These are phyloP conservation scores for Cetoscarus ocellatus DNA, from an alignment of 2,797 vertebrate species.

Conservation along the genomic window DNA sequence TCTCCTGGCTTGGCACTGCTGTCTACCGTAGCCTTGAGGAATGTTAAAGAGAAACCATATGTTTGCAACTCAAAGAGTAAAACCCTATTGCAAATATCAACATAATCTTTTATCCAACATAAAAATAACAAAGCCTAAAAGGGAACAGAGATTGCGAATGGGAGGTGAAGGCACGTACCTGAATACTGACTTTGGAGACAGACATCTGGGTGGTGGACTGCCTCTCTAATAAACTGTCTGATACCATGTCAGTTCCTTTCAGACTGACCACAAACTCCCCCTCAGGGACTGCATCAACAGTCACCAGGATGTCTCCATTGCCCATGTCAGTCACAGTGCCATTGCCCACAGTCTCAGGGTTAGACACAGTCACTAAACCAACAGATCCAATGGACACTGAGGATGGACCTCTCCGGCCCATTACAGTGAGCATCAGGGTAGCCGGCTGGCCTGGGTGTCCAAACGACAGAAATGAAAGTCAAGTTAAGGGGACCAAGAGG, in stretches of 20 bases:
- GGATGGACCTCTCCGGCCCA: constrained; percentile 75
- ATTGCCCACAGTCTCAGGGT: constrained; percentile 32
- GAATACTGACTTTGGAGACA: constrained; percentile 71
- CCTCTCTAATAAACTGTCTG: constrained; percentile 76
- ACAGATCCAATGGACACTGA: constrained; percentile 62
- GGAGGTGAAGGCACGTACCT: constrained; percentile 58
- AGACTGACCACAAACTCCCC: constrained; percentile 80
- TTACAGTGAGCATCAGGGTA: constrained; percentile 74
- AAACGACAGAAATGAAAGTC: background rate
- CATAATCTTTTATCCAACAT: background rate
- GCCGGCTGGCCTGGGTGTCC: constrained; percentile 64
- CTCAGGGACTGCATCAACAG: constrained; percentile 62
- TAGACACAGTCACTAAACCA: constrained; percentile 66
- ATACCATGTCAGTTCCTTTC: constrained; percentile 73
- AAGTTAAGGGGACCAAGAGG: background rate
- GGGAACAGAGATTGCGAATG: background rate
- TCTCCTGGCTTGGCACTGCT: constrained; percentile 75
- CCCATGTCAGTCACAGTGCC: constrained; percentile 63
- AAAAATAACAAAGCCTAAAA: background rate
- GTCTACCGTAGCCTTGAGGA: constrained; percentile 66
- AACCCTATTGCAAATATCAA: background rate
- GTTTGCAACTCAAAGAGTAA: background rate
- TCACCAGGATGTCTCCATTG: constrained; percentile 73
- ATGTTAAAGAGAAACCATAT: background rate
- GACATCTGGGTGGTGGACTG: constrained; percentile 84